These are phyloP conservation scores for Brenthis hecate DNA, from an alignment of 2,888 invertebrate genomes.

Conservation along the genomic window DNA sequence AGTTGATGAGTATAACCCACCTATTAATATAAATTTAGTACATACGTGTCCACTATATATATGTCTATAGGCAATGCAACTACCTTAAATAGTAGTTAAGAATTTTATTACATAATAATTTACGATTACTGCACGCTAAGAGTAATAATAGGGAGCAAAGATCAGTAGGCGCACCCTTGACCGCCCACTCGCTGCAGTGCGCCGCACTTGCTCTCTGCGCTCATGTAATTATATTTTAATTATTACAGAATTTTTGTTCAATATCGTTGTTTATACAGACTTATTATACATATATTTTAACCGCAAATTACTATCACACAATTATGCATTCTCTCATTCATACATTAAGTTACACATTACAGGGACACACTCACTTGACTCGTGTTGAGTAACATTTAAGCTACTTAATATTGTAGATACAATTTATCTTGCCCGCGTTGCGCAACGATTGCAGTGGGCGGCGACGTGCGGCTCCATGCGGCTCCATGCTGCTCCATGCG, in stretches of 20 bases:
- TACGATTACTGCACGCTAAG: background rate
- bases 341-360: background rate
- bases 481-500: background rate
- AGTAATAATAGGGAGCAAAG: background rate
- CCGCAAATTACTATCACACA: too few relatives aligned
- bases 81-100: background rate
- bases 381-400: conserved; percentile 9
- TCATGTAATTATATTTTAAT: background rate
- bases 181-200: background rate
- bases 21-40: too few relatives aligned
- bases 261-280: background rate
- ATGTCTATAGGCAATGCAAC: background rate
- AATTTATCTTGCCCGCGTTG: conserved; percentile 4
- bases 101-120: conserved; percentile 1
- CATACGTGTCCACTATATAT: too few relatives aligned
- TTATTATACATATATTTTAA: too few relatives aligned
- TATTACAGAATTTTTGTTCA: too few relatives aligned
- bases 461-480: background rate
- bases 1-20: too few relatives aligned
- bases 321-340: background rate
- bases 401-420: conserved; percentile 7
- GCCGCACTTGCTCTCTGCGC: background rate
- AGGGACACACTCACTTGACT: background rate
- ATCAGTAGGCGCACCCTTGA: conserved; percentile 13
- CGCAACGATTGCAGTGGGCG: background rate